Conservation (phyloP, 2,797 vertebrate species). For the Poeciliopsis infans region DNA sequence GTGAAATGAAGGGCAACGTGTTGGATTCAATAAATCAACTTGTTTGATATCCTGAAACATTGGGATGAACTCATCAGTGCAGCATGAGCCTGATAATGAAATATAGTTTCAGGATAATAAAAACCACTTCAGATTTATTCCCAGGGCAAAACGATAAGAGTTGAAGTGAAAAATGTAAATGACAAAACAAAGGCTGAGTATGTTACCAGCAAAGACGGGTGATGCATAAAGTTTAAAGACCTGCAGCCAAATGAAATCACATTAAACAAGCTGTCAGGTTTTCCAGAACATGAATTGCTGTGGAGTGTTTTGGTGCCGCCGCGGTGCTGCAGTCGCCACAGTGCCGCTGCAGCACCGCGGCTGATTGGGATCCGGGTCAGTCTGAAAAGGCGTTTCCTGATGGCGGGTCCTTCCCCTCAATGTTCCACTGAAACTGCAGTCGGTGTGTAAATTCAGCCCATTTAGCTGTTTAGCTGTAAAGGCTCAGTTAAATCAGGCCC, state of each 20-base stretch:
- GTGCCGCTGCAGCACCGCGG: too few species aligned
- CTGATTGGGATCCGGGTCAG: neutral
- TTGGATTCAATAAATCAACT: neutral
- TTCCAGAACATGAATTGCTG: neutral
- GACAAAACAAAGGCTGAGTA: constrained; percentile 22
- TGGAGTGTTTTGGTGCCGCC: too few species aligned
- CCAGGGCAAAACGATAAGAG: neutral
- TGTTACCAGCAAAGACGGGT: constrained; percentile 17
- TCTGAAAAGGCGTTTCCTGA: too few species aligned
- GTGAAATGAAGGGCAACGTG: neutral
- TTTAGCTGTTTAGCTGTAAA: constrained; percentile 3
- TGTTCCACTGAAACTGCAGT: neutral
- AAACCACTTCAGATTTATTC: neutral
- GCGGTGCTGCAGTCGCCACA: too few species aligned
- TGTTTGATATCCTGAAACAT: neutral
- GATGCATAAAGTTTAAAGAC: neutral
- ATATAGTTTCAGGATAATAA: neutral
- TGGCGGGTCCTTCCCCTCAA: neutral
- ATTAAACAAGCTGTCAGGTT: constrained; percentile 10
- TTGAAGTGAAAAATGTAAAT: neutral
- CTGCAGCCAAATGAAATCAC: neutral
- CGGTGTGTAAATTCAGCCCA: neutral
- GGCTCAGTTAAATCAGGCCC: constrained; percentile 17
- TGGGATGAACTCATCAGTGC: neutral
- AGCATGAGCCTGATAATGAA: neutral